These are phyloP conservation scores for Neoaliturus tenellus DNA, from an alignment of 2,888 invertebrate genomes.

Conservation along the genomic window DNA sequence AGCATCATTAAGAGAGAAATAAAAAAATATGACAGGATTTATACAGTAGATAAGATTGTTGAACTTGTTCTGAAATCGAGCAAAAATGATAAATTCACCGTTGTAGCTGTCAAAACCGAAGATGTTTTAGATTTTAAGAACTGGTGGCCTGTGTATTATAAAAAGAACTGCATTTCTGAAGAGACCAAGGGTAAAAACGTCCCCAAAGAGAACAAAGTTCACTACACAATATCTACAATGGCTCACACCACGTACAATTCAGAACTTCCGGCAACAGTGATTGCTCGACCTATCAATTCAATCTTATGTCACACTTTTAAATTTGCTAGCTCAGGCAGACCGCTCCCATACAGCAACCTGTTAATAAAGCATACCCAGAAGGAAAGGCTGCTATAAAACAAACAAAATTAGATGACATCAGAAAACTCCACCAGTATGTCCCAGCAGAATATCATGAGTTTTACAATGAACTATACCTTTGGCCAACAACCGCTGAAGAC, in stretches of 20 bases:
- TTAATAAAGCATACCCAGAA: constrained; percentile 6
- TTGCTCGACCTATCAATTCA: background rate
- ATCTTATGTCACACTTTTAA: constrained; percentile 1
- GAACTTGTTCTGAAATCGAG: constrained; percentile 11
- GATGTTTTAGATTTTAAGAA: no score
- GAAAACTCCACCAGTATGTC: background rate
- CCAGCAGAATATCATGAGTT: constrained; percentile 9
- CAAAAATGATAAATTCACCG: constrained; percentile 55
- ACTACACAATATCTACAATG: constrained; percentile 15
- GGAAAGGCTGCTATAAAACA: constrained; percentile 10
- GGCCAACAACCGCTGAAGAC: constrained; percentile 29
- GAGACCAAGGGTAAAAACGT: no score
- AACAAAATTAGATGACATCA: constrained; percentile 10
- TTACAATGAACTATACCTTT: constrained; percentile 21
- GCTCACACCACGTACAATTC: constrained; percentile 9
- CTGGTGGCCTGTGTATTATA: no score
- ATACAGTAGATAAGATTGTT: constrained; percentile 39
- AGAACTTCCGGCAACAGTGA: background rate
- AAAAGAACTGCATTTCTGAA: no score
- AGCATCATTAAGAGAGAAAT: constrained; percentile 59
- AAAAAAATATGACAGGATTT: constrained; percentile 59
- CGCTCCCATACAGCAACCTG: background rate
- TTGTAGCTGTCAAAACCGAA: constrained; percentile 54
- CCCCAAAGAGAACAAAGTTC: constrained; percentile 15
- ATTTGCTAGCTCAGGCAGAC: background rate